Percentiles rank a stretch among this genome's conserved stretches.
phyloP scores from a whole-genome alignment of 64 coral and sea anemone species.

The Exaiptasia diaphana region DNA sequence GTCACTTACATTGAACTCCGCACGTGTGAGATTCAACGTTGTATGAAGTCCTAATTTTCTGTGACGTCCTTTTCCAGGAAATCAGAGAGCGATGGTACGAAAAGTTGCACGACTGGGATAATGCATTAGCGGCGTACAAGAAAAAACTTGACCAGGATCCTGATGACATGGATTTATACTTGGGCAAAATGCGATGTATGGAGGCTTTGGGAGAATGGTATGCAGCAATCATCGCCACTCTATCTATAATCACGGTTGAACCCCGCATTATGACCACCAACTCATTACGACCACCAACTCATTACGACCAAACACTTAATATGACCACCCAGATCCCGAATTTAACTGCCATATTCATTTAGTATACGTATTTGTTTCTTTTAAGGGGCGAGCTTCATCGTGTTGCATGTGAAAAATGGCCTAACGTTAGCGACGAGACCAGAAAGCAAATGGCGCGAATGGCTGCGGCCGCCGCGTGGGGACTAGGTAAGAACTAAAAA shows the following conservation, averaged over 20 bases:
- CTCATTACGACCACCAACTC: too few relatives aligned
- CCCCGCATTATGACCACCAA: not conserved
- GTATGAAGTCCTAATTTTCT: too few relatives aligned
- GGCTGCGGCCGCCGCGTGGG: constrained; percentile 94
- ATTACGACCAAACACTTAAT: too few relatives aligned
- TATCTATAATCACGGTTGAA: not conserved
- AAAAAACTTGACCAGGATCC: constrained; percentile 85
- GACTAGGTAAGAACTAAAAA: constrained; percentile 56
- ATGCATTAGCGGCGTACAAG: constrained; percentile 89
- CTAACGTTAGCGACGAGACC: constrained; percentile 85
- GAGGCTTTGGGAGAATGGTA: constrained; percentile 98
- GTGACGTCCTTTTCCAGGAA: constrained; percentile 84
- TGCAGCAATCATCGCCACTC: not conserved
- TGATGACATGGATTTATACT: constrained; percentile 65
- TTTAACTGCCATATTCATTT: too few relatives aligned
- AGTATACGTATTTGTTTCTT: not conserved
- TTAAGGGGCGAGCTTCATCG: constrained; percentile 97
- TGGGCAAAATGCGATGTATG: constrained; percentile 94
- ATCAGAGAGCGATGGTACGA: constrained; percentile 98
- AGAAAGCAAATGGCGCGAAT: constrained; percentile 94
- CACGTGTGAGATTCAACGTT: too few relatives aligned
- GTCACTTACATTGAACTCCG: too few relatives aligned
- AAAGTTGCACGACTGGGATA: constrained; percentile 97
- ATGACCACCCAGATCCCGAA: too few relatives aligned
- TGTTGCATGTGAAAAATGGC: constrained; percentile 92